phyloP scores from a whole-genome alignment of 2,888 invertebrate species.

The Gortyna flavago region DNA sequence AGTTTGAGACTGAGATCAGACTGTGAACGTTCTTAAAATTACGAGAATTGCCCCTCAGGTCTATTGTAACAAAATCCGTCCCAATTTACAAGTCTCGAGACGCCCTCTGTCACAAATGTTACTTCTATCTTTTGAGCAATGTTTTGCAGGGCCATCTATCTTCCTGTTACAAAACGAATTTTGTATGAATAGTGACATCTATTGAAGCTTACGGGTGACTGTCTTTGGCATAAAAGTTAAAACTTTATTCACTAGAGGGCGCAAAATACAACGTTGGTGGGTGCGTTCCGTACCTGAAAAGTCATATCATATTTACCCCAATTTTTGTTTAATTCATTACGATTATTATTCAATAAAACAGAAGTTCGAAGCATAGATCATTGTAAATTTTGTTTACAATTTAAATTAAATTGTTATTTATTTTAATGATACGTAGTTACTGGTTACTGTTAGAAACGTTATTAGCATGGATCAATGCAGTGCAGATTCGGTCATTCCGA shows the following conservation, averaged over 20 bases:
- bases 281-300: constrained; percentile 27
- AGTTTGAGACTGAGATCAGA: no score
- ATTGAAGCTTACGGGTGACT: not conserved
- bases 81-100: no score
- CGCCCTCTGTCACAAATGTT: not conserved
- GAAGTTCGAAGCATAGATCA: not conserved
- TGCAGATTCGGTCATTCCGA: constrained; percentile 30
- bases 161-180: not conserved
- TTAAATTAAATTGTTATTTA: not conserved
- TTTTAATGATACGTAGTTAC: not conserved
- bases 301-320: not conserved
- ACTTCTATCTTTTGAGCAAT: not conserved
- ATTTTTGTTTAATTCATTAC: no score
- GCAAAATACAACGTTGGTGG: not conserved
- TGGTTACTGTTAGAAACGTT: not conserved
- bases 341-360: not conserved
- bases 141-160: constrained; percentile 41
- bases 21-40: no score
- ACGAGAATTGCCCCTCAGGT: no score
- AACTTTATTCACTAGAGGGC: constrained; percentile 39
- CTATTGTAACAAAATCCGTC: not conserved
- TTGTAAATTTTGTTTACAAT: not conserved
- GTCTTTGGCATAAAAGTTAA: not conserved
- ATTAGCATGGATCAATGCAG: not conserved
- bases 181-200: constrained; percentile 32